Conservation (phyloP, 2,888 invertebrate genomes). For the Malachius bipustulatus region DNA sequence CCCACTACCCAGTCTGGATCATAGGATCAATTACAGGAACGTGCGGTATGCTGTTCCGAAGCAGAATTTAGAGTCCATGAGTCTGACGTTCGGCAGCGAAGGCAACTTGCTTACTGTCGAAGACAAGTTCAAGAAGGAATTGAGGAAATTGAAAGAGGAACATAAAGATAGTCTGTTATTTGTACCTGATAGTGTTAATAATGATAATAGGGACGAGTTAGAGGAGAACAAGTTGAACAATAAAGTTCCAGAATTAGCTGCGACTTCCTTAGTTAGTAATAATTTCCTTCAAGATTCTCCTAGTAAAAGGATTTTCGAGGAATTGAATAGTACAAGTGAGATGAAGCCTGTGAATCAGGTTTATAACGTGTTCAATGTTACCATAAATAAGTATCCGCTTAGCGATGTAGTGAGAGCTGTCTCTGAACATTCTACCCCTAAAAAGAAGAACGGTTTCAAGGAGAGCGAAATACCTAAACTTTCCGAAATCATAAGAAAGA, state of each 20-base stretch:
- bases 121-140: constrained; percentile 43
- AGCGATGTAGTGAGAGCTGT: constrained; percentile 20
- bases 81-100: constrained; percentile 42
- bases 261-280: constrained; percentile 4
- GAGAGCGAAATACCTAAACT: constrained; percentile 17
- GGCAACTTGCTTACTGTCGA: constrained; percentile 43
- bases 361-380: constrained; percentile 35
- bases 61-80: constrained; percentile 30
- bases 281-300: constrained; percentile 18
- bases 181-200: constrained; percentile 34
- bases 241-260: background rate
- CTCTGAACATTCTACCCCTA: constrained; percentile 10
- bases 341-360: constrained; percentile 33
- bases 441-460: constrained; percentile 7
- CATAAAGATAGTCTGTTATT: constrained; percentile 36
- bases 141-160: constrained; percentile 40
- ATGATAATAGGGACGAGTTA: constrained; percentile 15
- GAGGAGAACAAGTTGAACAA: constrained; percentile 12
- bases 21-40: constrained; percentile 32
- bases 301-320: constrained; percentile 26
- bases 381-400: constrained; percentile 26
- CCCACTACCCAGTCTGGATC: constrained; percentile 34
- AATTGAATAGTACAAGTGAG: constrained; percentile 30
- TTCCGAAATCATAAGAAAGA: constrained; percentile 14
- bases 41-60: constrained; percentile 32